These are phyloP conservation scores for Tetragonisca angustula DNA, from an alignment of 2,888 invertebrate genomes.

Conservation along the genomic window DNA sequence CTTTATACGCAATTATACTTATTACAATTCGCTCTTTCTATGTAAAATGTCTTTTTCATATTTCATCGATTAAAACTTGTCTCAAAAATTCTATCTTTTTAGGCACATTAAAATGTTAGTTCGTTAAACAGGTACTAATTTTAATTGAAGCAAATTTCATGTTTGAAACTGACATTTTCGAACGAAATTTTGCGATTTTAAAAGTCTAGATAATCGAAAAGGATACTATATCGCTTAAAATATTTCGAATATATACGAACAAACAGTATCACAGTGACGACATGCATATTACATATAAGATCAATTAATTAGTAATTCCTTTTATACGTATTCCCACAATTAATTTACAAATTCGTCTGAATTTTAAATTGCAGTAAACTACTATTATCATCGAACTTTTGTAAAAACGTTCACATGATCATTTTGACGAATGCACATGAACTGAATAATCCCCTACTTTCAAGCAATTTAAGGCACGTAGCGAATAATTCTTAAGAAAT, in stretches of 20 bases:
- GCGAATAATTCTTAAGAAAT: not conserved
- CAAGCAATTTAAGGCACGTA: constrained; percentile 16
- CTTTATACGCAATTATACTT: constrained; percentile 21
- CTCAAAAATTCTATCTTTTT: constrained; percentile 47
- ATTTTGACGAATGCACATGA: constrained; percentile 3
- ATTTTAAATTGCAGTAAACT: constrained; percentile 27
- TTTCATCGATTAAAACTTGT: constrained; percentile 48
- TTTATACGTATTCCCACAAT: constrained; percentile 16
- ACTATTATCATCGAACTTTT: constrained; percentile 22
- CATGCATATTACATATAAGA: constrained; percentile 60
- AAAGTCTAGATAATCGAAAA: constrained; percentile 14
- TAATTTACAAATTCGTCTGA: constrained; percentile 40
- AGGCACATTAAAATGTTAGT: constrained; percentile 59
- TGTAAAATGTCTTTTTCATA: constrained; percentile 9
- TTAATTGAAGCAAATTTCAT: constrained; percentile 32
- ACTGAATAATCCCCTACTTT: constrained; percentile 10
- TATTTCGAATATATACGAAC: constrained; percentile 50
- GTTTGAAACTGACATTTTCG: not conserved
- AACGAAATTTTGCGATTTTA: constrained; percentile 9
- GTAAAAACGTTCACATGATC: constrained; percentile 31
- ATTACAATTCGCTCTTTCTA: constrained; percentile 19
- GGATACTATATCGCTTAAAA: constrained; percentile 22
- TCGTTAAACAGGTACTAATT: constrained; percentile 57
- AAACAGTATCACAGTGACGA: constrained; percentile 71
- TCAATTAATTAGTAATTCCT: constrained; percentile 21